Evolutionary conservation across 2,888 invertebrate species (phyloP), one percentile per base, ranked within the genome.

Genomic region (Leptinotarsa peninsularis): DNA sequence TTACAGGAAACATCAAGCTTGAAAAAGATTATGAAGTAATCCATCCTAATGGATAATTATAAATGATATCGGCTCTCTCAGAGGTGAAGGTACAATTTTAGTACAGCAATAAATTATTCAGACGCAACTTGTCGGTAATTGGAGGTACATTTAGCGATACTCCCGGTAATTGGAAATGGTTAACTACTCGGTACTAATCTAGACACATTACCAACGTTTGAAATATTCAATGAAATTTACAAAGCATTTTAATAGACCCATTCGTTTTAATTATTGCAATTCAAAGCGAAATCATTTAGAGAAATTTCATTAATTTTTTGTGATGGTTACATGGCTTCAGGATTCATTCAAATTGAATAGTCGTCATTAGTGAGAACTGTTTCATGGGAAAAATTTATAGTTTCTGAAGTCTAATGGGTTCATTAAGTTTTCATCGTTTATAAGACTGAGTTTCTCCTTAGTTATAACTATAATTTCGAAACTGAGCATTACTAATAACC

Each of bases 41-140:
- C 4, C 23, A 58, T 58, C 10, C 13, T 15, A 13, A 58, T 52
- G 15, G 17, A 17, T 17, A 15, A 52, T 52, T 52, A 52, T 52
- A 4, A 2, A 52, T 52, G 52, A 52, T 52, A 21, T 5, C 2
- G 15, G 33, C 15, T 5, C 4, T 17, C 10, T 63, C 17, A 43
- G 5, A 63, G 63, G 18, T 15, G 1, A 17, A 63, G n/a, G 5
- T 33, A 33, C 33, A 63, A 63, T 63, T 60, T 60, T 33, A 63
- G n/a, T 3, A 63, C 43, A 21, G 10, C 21, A 63, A 43, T 69
- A 13, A 56, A 69, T 56, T 69, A 54, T 54, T 50, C 18, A 56
- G 56, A 14, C 21, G 56, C 69, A 69, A 69, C 56, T 69, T 56
- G 56, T 27, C 69, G 56, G n/a, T 69, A 69, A 69, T 69, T 33